These are phyloP conservation scores for Limnodromus scolopaceus DNA, from an alignment of 2,797 vertebrate species.

Conservation along the genomic window DNA sequence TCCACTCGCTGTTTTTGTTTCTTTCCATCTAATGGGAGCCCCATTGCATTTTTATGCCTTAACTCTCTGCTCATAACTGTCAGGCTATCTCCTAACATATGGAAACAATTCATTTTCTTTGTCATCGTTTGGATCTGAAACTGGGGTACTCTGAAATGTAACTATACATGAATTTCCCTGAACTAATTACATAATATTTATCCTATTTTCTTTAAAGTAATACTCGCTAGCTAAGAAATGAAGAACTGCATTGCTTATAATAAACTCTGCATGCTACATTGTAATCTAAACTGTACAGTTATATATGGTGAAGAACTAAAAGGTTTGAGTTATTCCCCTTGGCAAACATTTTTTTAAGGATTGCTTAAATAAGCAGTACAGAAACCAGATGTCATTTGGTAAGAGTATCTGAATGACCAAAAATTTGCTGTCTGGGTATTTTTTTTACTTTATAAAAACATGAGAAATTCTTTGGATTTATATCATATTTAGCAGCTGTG, in stretches of 20 bases:
- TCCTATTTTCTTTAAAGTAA: slow-evolving; percentile 80
- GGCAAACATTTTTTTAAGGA: slow-evolving; percentile 85
- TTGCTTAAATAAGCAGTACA: slow-evolving; percentile 87
- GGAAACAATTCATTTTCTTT: slow-evolving; percentile 79
- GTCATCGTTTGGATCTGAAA: slow-evolving; percentile 75
- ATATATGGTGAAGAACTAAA: slow-evolving; percentile 78
- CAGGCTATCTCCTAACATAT: slow-evolving; percentile 73
- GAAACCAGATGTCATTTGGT: slow-evolving; percentile 88
- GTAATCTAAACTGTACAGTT: slow-evolving; percentile 82
- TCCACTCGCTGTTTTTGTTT: not conserved
- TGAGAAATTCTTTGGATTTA: slow-evolving; percentile 88
- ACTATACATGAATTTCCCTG: slow-evolving; percentile 77
- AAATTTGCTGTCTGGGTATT: slow-evolving; percentile 86
- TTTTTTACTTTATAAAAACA: slow-evolving; percentile 85
- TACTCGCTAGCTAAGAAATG: slow-evolving; percentile 71
- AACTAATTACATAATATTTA: slow-evolving; percentile 81
- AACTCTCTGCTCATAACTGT: slow-evolving; percentile 47
- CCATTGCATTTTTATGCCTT: slow-evolving; percentile 18
- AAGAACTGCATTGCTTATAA: slow-evolving; percentile 78
- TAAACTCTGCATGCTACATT: slow-evolving; percentile 77
- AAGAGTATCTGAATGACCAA: slow-evolving; percentile 85
- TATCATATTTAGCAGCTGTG: slow-evolving; percentile 88
- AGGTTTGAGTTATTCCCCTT: slow-evolving; percentile 85
- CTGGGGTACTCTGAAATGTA: slow-evolving; percentile 70
- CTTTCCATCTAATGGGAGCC: not conserved